Evolutionary conservation across 2,113 vertebrate genomes (phyloP).

Genomic region (human): DNA sequence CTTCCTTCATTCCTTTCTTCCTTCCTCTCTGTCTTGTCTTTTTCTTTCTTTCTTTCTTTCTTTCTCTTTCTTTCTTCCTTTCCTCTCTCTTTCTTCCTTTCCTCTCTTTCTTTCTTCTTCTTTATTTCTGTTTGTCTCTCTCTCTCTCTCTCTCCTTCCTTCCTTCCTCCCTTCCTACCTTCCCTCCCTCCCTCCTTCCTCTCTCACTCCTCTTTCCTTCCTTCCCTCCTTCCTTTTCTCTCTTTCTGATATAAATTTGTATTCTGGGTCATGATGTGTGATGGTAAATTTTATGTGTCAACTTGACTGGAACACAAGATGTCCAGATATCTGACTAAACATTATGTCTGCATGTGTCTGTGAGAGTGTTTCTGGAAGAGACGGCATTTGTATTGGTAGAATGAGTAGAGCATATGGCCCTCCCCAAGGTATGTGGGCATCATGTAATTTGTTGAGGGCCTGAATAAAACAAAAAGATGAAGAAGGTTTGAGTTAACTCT

Average conservation of each 20-base stretch:
- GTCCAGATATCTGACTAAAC: not conserved
- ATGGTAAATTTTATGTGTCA: not conserved
- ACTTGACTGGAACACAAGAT: not conserved
- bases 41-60: too few relatives aligned
- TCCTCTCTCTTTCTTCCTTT: too few relatives aligned
- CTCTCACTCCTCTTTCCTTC: too few relatives aligned
- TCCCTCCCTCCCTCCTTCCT: too few relatives aligned
- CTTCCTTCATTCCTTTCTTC: accelerated
- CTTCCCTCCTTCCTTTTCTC: too few relatives aligned
- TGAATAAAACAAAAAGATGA: not conserved
- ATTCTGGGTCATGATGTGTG: not conserved
- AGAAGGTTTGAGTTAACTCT: not conserved
- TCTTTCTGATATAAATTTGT: not conserved
- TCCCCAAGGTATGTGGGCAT: not conserved
- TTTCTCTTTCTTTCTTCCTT: not conserved
- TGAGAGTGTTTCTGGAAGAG: not conserved
- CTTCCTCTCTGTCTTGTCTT: accelerated
- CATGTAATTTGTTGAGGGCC: not conserved
- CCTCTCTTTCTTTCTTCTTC: too few relatives aligned
- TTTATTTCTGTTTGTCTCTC: not conserved
- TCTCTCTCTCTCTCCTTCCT: accelerated
- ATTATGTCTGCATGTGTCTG: not conserved
- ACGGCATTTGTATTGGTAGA: not conserved
- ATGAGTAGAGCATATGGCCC: not conserved
- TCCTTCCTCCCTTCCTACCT: too few relatives aligned